Evolutionary conservation across 2,113 vertebrate genomes (phyloP).

Genomic region (Anthoscopus minutus): DNA sequence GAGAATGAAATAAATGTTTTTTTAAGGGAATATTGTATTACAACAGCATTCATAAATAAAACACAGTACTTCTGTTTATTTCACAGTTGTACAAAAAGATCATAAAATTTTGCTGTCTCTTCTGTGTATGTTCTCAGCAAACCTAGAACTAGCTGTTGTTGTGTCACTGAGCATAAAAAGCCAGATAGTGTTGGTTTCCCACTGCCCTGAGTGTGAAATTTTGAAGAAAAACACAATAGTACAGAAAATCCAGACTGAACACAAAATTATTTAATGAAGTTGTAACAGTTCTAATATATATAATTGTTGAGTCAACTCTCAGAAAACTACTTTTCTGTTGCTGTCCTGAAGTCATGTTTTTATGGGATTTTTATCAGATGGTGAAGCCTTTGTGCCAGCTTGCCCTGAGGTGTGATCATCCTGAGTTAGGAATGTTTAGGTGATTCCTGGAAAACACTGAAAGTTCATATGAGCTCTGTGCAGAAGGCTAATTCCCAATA

Average conservation of each 20-base stretch:
- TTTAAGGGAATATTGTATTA: neutral
- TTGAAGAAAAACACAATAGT: neutral
- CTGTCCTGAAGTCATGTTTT: neutral
- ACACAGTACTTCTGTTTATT: neutral
- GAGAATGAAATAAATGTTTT: slow-evolving; percentile 6
- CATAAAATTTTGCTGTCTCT: neutral
- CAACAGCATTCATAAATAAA: neutral
- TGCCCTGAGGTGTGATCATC: neutral
- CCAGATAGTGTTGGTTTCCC: neutral
- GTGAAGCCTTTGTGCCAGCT: neutral
- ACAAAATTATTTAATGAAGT: neutral
- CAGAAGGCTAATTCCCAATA: neutral
- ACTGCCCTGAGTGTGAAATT: neutral
- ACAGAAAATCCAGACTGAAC: neutral
- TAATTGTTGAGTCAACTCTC: neutral
- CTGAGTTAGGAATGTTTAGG: neutral
- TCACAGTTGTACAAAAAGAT: neutral
- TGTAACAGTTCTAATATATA: neutral
- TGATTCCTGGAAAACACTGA: neutral
- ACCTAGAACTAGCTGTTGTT: neutral
- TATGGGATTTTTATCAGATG: neutral
- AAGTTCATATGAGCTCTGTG: neutral
- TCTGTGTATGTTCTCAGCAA: neutral
- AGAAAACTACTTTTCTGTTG: neutral
- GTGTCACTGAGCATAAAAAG: neutral